A percentile compares a stretch with the other conserved stretches of the same genome.
Conservation (phyloP, 2,797 vertebrate species). For the Geotrypetes seraphini region DNA sequence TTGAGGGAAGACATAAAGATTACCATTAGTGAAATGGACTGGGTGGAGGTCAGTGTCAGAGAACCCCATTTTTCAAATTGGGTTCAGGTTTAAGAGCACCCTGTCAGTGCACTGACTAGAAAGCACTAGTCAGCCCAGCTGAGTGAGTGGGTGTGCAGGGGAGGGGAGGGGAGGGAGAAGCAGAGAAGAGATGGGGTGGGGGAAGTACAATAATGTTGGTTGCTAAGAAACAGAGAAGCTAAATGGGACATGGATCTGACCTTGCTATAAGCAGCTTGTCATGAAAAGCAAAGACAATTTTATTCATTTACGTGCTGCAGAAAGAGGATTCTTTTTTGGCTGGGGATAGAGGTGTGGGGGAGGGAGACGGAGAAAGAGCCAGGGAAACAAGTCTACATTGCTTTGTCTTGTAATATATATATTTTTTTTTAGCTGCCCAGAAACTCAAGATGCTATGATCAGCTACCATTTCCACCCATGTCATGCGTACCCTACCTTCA, state of each 20-base stretch:
- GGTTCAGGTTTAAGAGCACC: background rate
- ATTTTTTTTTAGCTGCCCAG: too few relatives aligned
- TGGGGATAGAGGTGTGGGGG: background rate
- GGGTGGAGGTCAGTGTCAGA: background rate
- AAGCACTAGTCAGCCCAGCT: background rate
- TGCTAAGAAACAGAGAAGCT: constrained; percentile 6
- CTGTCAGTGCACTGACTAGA: background rate
- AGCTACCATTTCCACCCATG: too few relatives aligned
- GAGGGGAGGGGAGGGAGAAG: background rate
- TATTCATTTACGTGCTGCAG: constrained; percentile 7
- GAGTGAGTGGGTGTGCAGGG: background rate
- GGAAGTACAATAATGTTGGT: background rate
- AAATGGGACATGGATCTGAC: constrained; percentile 5
- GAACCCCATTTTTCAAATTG: constrained; percentile 7
- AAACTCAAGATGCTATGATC: too few relatives aligned
- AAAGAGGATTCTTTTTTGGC: background rate
- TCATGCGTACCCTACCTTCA: too few relatives aligned
- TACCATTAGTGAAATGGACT: background rate
- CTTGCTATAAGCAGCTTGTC: constrained; percentile 6
- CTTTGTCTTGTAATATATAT: too few relatives aligned
- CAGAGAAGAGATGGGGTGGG: background rate
- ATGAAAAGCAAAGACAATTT: background rate
- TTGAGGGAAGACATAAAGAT: background rate
- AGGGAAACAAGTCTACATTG: too few relatives aligned
- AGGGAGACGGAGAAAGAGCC: too few relatives aligned